Conservation (phyloP, 1,140 invertebrate genomes). For the Anastatus disparis region DNA sequence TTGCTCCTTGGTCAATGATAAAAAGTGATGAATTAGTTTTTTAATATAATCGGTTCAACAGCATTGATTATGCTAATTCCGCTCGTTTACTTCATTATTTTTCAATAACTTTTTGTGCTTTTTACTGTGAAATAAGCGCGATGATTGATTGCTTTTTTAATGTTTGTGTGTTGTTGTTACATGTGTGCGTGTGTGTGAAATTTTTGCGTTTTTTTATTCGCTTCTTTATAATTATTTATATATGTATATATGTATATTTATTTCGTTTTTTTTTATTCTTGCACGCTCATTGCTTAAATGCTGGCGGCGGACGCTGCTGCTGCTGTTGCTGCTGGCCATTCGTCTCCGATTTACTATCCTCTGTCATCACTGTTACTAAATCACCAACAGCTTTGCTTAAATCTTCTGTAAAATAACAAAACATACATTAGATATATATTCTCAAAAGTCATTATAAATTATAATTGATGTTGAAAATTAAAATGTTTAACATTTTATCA, state of each 20-base stretch:
- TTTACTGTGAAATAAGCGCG: slow-evolving; percentile 14
- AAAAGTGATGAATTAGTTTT: slow-evolving; percentile 42
- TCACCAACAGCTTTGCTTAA: slow-evolving; percentile 86
- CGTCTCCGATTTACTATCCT: slow-evolving; percentile 70
- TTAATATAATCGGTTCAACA: neutral
- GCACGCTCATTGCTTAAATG: slow-evolving; percentile 58
- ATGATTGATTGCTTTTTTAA: slow-evolving; percentile 33
- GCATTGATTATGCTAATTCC: slow-evolving; percentile 17
- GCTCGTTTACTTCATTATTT: neutral
- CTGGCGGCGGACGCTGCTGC: slow-evolving; percentile 58
- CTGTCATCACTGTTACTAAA: slow-evolving; percentile 88
- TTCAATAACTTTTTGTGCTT: slow-evolving; percentile 27
- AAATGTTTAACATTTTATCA: too few species aligned
- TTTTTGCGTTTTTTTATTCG: slow-evolving; percentile 18
- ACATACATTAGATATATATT: slow-evolving; percentile 43
- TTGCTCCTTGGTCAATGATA: slow-evolving; percentile 60
- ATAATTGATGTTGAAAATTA: too few species aligned
- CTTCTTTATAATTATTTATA: slow-evolving; percentile 41
- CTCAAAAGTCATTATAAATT: too few species aligned
- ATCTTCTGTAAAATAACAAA: slow-evolving; percentile 71
- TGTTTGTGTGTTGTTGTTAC: neutral
- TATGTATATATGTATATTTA: slow-evolving; percentile 37
- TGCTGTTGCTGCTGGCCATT: slow-evolving; percentile 58
- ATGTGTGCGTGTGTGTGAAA: neutral
- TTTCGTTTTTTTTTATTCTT: too few species aligned